These are phyloP conservation scores for Catharus minimus DNA, from an alignment of 2,113 vertebrate genomes.

Conservation along the genomic window DNA sequence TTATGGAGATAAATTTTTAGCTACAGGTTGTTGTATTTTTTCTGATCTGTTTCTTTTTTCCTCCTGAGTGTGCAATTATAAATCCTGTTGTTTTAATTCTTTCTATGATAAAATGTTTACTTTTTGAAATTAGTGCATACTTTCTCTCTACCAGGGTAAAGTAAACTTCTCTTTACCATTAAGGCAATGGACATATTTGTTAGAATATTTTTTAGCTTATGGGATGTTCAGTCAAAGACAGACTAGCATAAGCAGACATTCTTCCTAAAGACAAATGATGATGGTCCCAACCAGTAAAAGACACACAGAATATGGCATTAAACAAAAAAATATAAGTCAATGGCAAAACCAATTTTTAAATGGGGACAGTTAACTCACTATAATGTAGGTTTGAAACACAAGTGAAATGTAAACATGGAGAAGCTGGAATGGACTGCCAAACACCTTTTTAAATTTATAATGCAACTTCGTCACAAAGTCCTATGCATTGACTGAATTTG, in stretches of 20 bases:
- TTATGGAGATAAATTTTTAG: not conserved
- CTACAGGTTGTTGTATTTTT: not conserved
- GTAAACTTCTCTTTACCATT: not conserved
- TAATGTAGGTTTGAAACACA: not conserved
- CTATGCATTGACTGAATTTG: not conserved
- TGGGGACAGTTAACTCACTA: not conserved
- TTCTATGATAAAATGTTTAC: not conserved
- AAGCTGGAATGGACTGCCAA: not conserved
- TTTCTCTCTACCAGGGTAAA: not conserved
- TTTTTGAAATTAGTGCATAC: not conserved
- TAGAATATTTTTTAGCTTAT: not conserved
- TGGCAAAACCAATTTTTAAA: not conserved
- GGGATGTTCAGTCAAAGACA: not conserved
- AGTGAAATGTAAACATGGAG: not conserved
- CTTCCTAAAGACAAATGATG: not conserved
- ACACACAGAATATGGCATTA: not conserved
- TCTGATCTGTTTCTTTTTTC: not conserved
- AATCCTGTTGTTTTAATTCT: not conserved
- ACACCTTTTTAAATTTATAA: not conserved
- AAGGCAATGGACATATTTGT: not conserved
- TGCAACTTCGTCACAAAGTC: not conserved
- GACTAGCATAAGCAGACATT: not conserved
- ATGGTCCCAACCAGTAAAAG: not conserved
- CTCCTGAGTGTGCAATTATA: not conserved
- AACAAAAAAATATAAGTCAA: not conserved